Evolutionary conservation across 2,797 vertebrate species (phyloP), one percentile per base, ranked within the genome.

Genomic region (Leptoclinus maculatus): DNA sequence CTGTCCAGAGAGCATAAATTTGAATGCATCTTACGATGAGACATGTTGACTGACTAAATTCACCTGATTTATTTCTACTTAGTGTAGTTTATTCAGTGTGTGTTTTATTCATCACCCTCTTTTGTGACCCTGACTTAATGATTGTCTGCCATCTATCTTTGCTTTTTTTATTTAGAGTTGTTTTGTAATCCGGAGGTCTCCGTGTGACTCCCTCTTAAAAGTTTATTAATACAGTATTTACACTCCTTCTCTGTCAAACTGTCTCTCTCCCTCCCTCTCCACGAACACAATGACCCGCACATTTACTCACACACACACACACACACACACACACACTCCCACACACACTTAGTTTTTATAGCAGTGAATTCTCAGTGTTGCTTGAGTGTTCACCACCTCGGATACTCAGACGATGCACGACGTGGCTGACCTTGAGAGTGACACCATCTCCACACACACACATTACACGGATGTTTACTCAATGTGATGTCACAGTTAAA

Each of bases 141-240:
- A 80, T 51, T 70, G 39, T 38, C 76, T 47, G 38, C 25, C 54
- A 69, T 71, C 75, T 69, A 72, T 74, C 27, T 53, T 53, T 64
- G 47, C 66, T 39, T 7, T 78, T 79, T 79, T 66, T 58, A 71
- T 60, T 64, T 49, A 12, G 17, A 45, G 17, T 58, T 66, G 56
- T 72, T 78, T 62, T 81, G 67, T 80, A 54, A 62, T 73, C 3
- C 63, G 29, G n/a, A 80, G 29, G 57, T 63, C 51, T 66, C 53
- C 2, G 23, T 32, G 21, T 60, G 23, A 68, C 64, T 66, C 49
- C 23, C 54, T 53, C 17, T 29, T 77, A 25, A 45, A 64, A 43
- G 9, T 82, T 39, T 80, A 62, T 72, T 85, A 76, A 73, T 66
- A 72, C 67, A 72, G 43, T 68, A 45, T 74, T 77, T 25, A 41